A percentile compares a stretch with the other conserved stretches of the same genome.
phyloP scores from a whole-genome alignment of 2,113 vertebrate genomes.

The Dromaius novaehollandiae region DNA sequence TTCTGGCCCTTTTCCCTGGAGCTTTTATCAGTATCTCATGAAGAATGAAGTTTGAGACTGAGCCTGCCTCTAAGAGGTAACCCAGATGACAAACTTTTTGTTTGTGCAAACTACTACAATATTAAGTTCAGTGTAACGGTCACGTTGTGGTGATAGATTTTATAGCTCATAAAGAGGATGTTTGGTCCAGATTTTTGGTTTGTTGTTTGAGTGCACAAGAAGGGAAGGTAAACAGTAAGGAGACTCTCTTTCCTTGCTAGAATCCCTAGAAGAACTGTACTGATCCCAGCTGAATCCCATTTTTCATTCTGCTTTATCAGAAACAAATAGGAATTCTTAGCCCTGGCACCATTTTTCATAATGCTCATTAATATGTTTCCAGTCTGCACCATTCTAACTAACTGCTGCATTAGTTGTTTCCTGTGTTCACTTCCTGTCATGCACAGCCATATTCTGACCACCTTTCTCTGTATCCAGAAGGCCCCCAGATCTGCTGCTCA shows the following conservation, averaged over 20 bases:
- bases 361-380: neutral
- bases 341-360: accelerated
- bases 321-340: neutral
- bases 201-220: neutral
- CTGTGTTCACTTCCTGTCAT: neutral
- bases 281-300: neutral
- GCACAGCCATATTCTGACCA: neutral
- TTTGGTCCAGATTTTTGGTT: neutral
- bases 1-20: neutral
- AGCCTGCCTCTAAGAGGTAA: neutral
- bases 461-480: neutral
- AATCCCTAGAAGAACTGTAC: neutral
- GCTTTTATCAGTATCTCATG: neutral
- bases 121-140: neutral
- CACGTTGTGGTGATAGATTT: neutral
- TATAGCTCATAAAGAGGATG: neutral
- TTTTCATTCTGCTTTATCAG: neutral
- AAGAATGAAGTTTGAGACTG: neutral
- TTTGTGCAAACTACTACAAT: neutral
- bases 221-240: accelerated
- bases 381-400: neutral
- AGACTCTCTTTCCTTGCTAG: neutral
- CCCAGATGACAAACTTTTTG: neutral
- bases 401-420: neutral
- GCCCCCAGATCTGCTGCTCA: neutral